Evolutionary conservation across 2,113 vertebrate species (phyloP).

Genomic region (Semicossyphus pulcher): DNA sequence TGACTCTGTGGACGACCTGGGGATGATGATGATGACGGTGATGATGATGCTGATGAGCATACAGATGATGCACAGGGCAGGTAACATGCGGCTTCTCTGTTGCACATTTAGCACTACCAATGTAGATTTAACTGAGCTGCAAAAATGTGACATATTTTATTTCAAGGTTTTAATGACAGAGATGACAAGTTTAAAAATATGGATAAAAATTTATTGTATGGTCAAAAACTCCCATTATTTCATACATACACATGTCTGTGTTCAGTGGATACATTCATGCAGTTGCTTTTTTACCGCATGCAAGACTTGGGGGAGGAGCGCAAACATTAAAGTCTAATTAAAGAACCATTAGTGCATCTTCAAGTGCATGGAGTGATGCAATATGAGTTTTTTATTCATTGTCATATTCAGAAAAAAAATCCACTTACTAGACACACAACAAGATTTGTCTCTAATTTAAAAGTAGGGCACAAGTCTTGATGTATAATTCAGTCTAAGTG

Average conservation of each 20-base stretch:
- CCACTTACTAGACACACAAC: not conserved
- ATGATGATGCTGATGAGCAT: constrained; percentile 3
- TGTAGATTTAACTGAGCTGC: not conserved
- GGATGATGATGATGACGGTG: constrained; percentile 22
- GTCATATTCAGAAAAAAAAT: constrained; percentile 1
- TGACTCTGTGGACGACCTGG: constrained; percentile 14
- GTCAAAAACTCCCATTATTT: not conserved
- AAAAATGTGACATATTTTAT: not conserved
- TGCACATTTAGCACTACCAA: not conserved
- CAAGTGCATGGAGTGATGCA: constrained; percentile 33
- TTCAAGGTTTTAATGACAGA: not conserved
- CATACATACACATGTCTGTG: not conserved
- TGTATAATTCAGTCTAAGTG: constrained; percentile 37
- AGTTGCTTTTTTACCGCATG: constrained; percentile 9
- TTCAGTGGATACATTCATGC: constrained; percentile 7
- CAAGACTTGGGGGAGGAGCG: constrained; percentile 47
- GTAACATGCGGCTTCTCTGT: too few species aligned
- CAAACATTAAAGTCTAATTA: constrained; percentile 74
- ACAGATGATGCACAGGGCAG: not conserved
- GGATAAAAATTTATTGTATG: not conserved
- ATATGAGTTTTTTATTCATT: constrained; percentile 42
- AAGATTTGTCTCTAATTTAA: constrained; percentile 16
- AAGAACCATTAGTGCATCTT: constrained; percentile 71
- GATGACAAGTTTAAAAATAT: not conserved
- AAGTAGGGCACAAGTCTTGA: constrained; percentile 5